Conservation (phyloP, 2,888 invertebrate species). For the Leptinotarsa tumamoca region DNA sequence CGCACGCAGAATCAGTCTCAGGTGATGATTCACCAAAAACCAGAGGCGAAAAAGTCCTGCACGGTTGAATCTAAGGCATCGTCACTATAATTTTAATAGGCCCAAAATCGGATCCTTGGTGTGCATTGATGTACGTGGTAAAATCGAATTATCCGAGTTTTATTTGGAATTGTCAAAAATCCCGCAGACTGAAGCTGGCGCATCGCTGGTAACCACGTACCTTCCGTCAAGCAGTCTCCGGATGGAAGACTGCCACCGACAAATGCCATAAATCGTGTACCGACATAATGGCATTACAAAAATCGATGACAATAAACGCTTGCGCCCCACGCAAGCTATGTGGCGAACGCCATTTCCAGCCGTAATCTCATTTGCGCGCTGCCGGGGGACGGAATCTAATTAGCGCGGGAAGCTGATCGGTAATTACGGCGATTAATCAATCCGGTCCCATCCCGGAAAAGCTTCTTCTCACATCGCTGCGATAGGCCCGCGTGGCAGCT, state of each 20-base stretch:
- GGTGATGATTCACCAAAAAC: too few relatives aligned
- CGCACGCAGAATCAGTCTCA: too few relatives aligned
- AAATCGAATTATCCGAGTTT: too few relatives aligned
- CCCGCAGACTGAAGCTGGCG: too few relatives aligned
- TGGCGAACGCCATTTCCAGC: conserved; percentile 67
- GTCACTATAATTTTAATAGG: too few relatives aligned
- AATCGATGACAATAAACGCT: conserved; percentile 69
- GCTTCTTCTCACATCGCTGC: conserved; percentile 51
- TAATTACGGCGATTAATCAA: conserved; percentile 73
- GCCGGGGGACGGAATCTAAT: conserved; percentile 66
- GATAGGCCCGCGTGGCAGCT: neutral
- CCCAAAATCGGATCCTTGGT: too few relatives aligned
- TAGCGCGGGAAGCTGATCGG: conserved; percentile 68
- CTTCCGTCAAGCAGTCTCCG: neutral
- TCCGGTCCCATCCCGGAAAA: conserved; percentile 65
- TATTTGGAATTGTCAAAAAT: too few relatives aligned
- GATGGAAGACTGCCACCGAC: neutral
- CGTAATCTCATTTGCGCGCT: conserved; percentile 67
- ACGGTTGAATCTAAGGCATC: too few relatives aligned
- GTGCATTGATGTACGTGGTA: too few relatives aligned
- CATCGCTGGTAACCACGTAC: neutral
- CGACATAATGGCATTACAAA: conserved; percentile 66
- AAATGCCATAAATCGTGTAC: conserved; percentile 67
- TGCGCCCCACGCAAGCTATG: conserved; percentile 60
- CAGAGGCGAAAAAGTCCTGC: too few relatives aligned